Percentiles rank a stretch among this genome's conserved stretches.
Conservation (phyloP, 2,888 invertebrate genomes). For the Marronus borbonicus region DNA sequence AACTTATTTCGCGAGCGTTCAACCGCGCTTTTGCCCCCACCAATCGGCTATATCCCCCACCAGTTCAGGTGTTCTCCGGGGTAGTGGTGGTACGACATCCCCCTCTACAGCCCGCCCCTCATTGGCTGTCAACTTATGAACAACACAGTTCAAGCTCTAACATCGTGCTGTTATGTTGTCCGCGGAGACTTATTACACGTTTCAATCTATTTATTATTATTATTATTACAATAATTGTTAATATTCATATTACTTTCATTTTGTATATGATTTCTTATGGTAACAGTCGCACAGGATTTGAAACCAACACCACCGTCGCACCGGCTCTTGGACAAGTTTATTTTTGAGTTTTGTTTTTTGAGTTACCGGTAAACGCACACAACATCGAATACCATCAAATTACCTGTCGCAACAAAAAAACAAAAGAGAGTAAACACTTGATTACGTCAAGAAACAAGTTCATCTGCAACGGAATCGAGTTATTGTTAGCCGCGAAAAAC, state of each 20-base stretch:
- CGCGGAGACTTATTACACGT: conserved; percentile 68
- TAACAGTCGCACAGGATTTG: conserved; percentile 12
- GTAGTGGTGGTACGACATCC: conserved; percentile 67
- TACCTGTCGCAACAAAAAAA: not conserved
- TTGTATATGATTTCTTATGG: conserved; percentile 4
- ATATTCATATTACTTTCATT: conserved; percentile 27
- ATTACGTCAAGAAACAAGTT: conserved; percentile 24
- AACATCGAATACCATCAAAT: conserved; percentile 7
- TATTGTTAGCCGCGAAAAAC: conserved; percentile 12
- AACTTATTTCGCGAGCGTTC: conserved; percentile 70
- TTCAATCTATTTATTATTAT: conserved; percentile 58
- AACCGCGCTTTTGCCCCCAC: conserved; percentile 67
- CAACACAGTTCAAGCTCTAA: conserved; percentile 70
- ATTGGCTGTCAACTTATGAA: conserved; percentile 70
- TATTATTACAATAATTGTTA: conserved; percentile 46
- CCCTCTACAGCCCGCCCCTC: conserved; percentile 70
- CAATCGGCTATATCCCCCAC: conserved; percentile 58
- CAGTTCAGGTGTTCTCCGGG: conserved; percentile 64
- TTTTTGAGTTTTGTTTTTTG: conserved; percentile 37
- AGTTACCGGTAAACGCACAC: conserved; percentile 31
- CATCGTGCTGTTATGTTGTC: conserved; percentile 70
- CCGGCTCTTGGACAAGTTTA: not conserved
- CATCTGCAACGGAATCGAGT: conserved; percentile 33
- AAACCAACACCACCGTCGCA: conserved; percentile 20
- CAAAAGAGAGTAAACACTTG: conserved; percentile 8